Base-by-base conservation (phyloP, 2,797 vertebrate species). In the Columba guinea region DNA sequence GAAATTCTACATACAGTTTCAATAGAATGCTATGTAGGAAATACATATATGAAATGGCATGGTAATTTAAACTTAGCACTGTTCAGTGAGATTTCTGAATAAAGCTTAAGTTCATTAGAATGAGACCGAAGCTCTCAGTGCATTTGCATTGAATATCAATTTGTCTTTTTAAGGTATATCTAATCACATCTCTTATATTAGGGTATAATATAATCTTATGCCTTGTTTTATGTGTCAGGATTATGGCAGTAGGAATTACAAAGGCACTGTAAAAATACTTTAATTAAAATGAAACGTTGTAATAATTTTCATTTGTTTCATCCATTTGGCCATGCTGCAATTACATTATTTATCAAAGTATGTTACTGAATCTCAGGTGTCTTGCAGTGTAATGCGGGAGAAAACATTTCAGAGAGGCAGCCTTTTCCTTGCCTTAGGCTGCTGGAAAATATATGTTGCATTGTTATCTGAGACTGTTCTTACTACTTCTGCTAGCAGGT, bases 21-120 rank as follows among this genome's bases (percentile, higher is more conserved):
- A 51, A 2, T 96, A 63, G 48, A 78, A 48, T 90, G 34, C 84
- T 71, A 7, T 67, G 24, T 73, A 60, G 90, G 79, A 93, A 85
- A 84, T 78, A 65, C 17, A 76, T 10, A 5, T 70, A 67, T 92
- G 35, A 46, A 67, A 62, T 55, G 89, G 13, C 53, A 60, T 62
- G 35, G 27, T 53, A 90, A 58, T 8, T 83, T 92, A 67, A 85
- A 49, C 83, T 22, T 64, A 74, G n/a, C 87, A 70, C 48, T 73
- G 10, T 76, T 93, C 87, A 79, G 46, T 76, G 65, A 63, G 44
- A 41, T 90, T 91, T 95, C 39, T 90, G 81, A 71, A 51, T 84
- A 87, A 88, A 52, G 19, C 28, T 86, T 55, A 37, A 39, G 5
- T 84, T 80, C 28, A 75, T 63, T 74, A 85, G 93, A 86, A 46